phyloP scores from a whole-genome alignment of 2,888 invertebrate genomes.

The Syrista parreyssii region DNA sequence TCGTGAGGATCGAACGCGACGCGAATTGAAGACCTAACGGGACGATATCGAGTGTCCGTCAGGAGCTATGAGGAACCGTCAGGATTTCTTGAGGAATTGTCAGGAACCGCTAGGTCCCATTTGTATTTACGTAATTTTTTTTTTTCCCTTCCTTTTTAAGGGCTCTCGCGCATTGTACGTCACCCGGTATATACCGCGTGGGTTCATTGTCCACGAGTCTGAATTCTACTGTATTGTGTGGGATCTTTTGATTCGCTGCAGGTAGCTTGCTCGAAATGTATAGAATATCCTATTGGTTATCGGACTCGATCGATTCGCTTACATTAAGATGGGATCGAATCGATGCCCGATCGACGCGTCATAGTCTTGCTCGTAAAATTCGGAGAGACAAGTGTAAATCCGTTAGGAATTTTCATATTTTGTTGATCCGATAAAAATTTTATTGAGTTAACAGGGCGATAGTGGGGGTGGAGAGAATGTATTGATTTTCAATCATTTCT shows the following conservation, averaged over 20 bases:
- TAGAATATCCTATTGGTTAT: neutral
- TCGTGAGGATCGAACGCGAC: conserved; percentile 36
- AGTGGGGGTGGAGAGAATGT: neutral
- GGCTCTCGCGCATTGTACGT: conserved; percentile 5
- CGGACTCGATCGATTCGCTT: neutral
- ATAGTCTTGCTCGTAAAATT: neutral
- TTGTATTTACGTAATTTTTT: neutral
- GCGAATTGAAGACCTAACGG: conserved; percentile 56
- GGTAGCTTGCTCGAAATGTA: neutral
- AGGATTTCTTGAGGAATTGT: conserved; percentile 24
- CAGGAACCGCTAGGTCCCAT: neutral
- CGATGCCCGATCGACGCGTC: neutral
- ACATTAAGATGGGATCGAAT: neutral
- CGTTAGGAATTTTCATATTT: neutral
- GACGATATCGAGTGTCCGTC: conserved; percentile 57
- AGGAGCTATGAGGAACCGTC: conserved; percentile 17
- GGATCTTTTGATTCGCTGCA: neutral
- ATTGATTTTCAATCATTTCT: neutral
- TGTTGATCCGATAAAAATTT: neutral
- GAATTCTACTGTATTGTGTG: neutral
- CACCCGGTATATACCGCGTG: conserved; percentile 6
- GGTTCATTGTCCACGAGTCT: conserved; percentile 18
- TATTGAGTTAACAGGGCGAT: neutral
- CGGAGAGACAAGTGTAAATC: neutral
- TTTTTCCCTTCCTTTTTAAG: neutral